Evolutionary conservation across 2,888 invertebrate species (phyloP).

Genomic region (Pantelozetes paolii): DNA sequence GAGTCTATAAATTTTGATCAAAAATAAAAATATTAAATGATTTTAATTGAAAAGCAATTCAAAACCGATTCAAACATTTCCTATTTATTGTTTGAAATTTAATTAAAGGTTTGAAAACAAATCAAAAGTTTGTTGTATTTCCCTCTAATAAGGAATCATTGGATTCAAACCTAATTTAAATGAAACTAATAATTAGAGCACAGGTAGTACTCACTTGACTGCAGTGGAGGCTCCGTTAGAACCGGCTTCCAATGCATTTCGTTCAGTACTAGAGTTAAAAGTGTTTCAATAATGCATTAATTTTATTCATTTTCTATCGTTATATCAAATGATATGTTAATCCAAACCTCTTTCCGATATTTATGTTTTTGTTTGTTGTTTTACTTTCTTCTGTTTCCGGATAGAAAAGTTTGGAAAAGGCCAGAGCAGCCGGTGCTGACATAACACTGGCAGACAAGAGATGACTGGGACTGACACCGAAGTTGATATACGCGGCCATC

Average conservation of each 20-base stretch:
- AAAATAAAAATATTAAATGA: not conserved
- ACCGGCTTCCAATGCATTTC: slow-evolving; percentile 83
- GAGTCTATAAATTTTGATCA: slow-evolving; percentile 53
- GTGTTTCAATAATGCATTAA: not conserved
- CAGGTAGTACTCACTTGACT: slow-evolving; percentile 55
- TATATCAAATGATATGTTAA: not conserved
- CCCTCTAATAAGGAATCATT: not conserved
- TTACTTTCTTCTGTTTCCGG: slow-evolving; percentile 81
- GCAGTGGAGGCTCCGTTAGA: slow-evolving; percentile 80
- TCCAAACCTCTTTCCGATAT: slow-evolving; percentile 65
- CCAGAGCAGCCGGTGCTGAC: slow-evolving; percentile 91
- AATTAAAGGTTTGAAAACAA: not conserved
- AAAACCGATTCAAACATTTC: not conserved
- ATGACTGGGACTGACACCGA: slow-evolving; percentile 81
- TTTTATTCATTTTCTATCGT: not conserved
- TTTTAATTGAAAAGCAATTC: not conserved
- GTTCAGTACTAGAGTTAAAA: slow-evolving; percentile 63
- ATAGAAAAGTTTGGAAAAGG: slow-evolving; percentile 80
- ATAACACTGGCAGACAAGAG: slow-evolving; percentile 89
- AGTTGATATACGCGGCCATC: slow-evolving; percentile 83
- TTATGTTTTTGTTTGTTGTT: slow-evolving; percentile 70
- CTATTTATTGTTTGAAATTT: not conserved
- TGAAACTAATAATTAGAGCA: not conserved
- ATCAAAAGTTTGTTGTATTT: not conserved
- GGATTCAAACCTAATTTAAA: not conserved